Conservation (phyloP, 2,888 invertebrate species). For the Scaptomyza caliginosa region DNA sequence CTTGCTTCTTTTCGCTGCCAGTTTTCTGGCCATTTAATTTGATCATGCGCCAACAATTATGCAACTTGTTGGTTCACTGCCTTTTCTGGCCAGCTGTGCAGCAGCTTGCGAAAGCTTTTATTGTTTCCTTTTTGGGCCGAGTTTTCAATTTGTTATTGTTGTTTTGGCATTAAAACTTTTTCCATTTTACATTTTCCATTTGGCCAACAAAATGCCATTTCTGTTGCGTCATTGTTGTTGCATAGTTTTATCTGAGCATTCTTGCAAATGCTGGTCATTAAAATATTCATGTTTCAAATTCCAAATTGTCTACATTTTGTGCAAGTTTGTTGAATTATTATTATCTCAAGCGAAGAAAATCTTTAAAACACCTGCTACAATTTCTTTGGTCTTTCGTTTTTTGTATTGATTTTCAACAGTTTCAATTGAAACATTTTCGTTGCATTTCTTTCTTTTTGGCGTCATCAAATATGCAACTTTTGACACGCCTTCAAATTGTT, state of each 20-base stretch:
- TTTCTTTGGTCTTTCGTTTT: not conserved
- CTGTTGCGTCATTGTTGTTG: constrained; percentile 35
- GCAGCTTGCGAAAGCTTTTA: constrained; percentile 14
- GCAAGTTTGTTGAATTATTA: not conserved
- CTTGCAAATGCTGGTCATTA: constrained; percentile 5
- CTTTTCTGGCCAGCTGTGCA: constrained; percentile 16
- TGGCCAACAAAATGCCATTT: constrained; percentile 34
- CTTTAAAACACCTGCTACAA: not conserved
- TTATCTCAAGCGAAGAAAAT: not conserved
- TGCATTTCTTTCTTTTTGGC: constrained; percentile 1
- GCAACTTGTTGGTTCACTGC: constrained; percentile 73
- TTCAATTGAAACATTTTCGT: not conserved
- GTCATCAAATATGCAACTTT: constrained; percentile 31
- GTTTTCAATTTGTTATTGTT: constrained; percentile 63
- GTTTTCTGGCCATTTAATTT: constrained; percentile 74
- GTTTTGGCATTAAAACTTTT: constrained; percentile 69
- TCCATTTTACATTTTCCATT: constrained; percentile 64
- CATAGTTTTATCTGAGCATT: constrained; percentile 1
- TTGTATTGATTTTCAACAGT: constrained; percentile 1
- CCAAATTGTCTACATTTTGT: not conserved
- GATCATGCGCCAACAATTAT: constrained; percentile 79
- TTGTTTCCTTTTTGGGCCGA: constrained; percentile 25
- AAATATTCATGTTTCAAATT: not conserved
- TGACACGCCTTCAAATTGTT: constrained; percentile 30
- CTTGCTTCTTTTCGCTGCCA: not conserved